Percentiles rank a stretch among this genome's conserved stretches.
These are phyloP conservation scores for Arion vulgaris DNA, from an alignment of 1,140 invertebrate genomes.

Conservation along the genomic window DNA sequence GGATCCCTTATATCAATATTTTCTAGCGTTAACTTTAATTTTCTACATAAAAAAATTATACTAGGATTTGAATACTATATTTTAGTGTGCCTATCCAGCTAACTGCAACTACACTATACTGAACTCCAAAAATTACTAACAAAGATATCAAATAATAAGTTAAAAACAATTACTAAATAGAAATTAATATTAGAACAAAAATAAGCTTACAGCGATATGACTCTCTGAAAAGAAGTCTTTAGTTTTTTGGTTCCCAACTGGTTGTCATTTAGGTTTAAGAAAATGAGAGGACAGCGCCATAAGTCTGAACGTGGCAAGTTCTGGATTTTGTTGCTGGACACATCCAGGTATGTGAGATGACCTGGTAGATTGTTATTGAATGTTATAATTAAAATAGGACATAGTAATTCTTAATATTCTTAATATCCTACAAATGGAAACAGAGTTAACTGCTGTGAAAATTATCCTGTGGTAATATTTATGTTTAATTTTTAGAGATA, in stretches of 20 bases:
- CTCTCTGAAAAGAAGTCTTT: slow-evolving; percentile 11
- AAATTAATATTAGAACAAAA: neutral
- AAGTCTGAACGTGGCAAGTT: neutral
- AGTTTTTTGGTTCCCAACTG: neutral
- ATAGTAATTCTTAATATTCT: neutral
- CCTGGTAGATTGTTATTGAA: neutral
- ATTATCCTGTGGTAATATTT: neutral
- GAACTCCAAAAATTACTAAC: no score
- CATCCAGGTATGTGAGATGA: neutral
- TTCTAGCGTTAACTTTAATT: no score
- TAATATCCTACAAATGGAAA: neutral
- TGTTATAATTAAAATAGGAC: neutral
- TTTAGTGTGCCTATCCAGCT: no score
- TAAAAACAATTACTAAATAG: neutral
- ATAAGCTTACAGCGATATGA: slow-evolving; percentile 14
- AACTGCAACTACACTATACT: no score
- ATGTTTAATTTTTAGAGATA: no score
- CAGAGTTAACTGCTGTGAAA: neutral
- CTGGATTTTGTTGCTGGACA: slow-evolving; percentile 22
- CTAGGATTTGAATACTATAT: no score
- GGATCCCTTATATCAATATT: no score
- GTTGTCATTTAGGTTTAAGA: slow-evolving; percentile 24
- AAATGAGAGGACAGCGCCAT: slow-evolving; percentile 25
- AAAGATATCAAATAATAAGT: neutral
- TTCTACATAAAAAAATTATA: no score